phyloP scores from a whole-genome alignment of 2,797 vertebrate genomes.

The Lepilemur ruficaudatus region DNA sequence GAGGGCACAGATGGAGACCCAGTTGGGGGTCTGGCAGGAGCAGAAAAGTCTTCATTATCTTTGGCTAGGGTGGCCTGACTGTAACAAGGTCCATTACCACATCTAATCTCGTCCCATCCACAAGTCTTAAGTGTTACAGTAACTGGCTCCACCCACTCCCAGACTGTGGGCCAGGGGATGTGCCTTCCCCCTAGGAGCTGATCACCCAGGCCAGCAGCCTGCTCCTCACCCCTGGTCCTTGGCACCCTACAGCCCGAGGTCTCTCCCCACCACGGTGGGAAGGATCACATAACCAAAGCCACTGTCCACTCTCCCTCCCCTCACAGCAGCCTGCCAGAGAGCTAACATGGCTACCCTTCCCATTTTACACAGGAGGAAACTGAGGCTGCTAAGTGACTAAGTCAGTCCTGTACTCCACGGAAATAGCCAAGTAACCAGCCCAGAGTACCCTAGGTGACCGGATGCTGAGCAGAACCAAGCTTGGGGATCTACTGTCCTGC shows the following conservation, averaged over 20 bases:
- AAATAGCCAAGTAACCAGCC: not conserved
- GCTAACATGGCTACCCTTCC: not conserved
- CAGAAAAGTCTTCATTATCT: not conserved
- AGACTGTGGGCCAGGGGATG: not conserved
- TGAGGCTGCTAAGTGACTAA: not conserved
- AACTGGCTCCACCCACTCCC: not conserved
- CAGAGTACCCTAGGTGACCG: not conserved
- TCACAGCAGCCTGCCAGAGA: not conserved
- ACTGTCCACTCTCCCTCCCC: not conserved
- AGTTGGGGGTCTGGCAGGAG: not conserved
- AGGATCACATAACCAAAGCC: not conserved
- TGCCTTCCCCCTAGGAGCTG: not conserved
- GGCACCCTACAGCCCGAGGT: not conserved
- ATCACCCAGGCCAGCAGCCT: too few species aligned
- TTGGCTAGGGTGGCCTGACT: not conserved
- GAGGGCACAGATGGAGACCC: not conserved
- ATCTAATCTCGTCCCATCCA: not conserved
- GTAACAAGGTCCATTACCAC: not conserved
- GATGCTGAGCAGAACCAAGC: not conserved
- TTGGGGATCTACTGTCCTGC: not conserved
- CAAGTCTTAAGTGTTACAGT: not conserved
- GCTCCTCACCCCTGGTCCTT: not conserved
- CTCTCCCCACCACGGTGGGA: not conserved
- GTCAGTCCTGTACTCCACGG: rapidly evolving
- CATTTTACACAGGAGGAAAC: not conserved